Conservation (phyloP, 2,888 invertebrate genomes). For the Dysmachus trigonus region DNA sequence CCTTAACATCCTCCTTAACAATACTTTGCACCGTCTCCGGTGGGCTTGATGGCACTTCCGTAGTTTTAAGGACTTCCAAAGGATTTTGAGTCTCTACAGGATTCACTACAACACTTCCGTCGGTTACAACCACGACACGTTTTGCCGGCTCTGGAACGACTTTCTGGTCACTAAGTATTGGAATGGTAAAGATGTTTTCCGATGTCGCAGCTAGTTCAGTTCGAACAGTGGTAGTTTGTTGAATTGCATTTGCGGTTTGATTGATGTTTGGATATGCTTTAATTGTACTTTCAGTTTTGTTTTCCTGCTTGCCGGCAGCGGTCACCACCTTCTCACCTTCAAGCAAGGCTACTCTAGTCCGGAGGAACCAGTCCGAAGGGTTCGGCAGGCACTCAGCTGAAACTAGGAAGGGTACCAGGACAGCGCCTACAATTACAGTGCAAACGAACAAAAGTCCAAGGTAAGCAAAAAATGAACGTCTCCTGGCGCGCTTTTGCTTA, state of each 20-base stretch:
- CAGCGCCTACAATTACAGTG: slow-evolving; percentile 62
- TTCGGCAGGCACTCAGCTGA: slow-evolving; percentile 62
- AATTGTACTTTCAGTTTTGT: slow-evolving; percentile 51
- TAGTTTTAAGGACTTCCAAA: slow-evolving; percentile 58
- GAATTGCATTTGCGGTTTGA: neutral
- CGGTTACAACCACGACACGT: neutral
- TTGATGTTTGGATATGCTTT: slow-evolving; percentile 49
- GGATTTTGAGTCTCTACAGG: slow-evolving; percentile 54
- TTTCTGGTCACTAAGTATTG: slow-evolving; percentile 21
- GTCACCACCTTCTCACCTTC: neutral
- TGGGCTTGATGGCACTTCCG: slow-evolving; percentile 52
- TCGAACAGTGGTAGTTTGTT: slow-evolving; percentile 7
- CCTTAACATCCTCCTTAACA: neutral
- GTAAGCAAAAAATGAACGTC: slow-evolving; percentile 62
- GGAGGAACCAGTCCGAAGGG: slow-evolving; percentile 62
- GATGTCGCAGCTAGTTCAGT: neutral
- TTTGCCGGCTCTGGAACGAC: neutral
- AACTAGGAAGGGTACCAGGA: slow-evolving; percentile 62
- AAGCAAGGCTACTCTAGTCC: slow-evolving; percentile 24
- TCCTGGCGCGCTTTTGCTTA: slow-evolving; percentile 54
- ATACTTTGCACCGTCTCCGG: slow-evolving; percentile 1
- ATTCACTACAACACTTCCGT: neutral
- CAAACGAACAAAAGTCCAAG: slow-evolving; percentile 62
- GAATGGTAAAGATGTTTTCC: slow-evolving; percentile 40
- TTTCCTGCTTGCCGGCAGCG: neutral